phyloP scores from a whole-genome alignment of 2,797 vertebrate species.

The Aulostomus chinensis region DNA sequence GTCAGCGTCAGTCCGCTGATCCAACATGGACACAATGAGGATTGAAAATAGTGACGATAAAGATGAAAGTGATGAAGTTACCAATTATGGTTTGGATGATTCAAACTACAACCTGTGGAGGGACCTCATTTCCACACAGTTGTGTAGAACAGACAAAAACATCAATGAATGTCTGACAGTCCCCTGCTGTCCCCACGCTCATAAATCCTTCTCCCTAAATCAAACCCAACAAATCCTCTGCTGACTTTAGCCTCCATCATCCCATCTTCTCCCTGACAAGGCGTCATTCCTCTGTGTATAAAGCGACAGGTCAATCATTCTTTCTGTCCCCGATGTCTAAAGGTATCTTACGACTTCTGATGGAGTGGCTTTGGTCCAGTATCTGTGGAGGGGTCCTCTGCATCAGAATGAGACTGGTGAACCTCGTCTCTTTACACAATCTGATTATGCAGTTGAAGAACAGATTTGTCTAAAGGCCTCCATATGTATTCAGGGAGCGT shows the following conservation, averaged over 20 bases:
- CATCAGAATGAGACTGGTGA: conserved; percentile 9
- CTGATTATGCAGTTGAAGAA: not conserved
- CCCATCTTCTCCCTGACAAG: conserved; percentile 7
- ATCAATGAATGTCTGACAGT: conserved; percentile 13
- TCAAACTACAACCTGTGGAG: no score
- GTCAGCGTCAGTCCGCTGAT: no score
- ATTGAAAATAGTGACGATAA: no score
- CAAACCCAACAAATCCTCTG: conserved; percentile 6
- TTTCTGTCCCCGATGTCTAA: conserved; percentile 4
- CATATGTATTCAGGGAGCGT: no score
- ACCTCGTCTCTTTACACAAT: not conserved
- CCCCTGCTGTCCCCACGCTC: not conserved
- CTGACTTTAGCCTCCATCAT: conserved; percentile 21
- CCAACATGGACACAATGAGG: no score
- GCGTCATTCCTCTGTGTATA: conserved; percentile 6
- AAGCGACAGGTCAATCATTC: conserved; percentile 26
- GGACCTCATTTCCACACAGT: conserved; percentile 2
- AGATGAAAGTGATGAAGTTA: no score
- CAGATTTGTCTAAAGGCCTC: not conserved
- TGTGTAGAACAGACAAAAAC: not conserved
- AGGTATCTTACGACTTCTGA: no score
- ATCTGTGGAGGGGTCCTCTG: no score
- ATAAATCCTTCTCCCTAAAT: conserved; percentile 29
- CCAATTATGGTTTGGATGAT: no score
- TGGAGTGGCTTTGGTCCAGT: no score